Evolutionary conservation across 2,113 vertebrate genomes (phyloP), one percentile per base, ranked within the genome.

Genomic region (Zapornia atra): DNA sequence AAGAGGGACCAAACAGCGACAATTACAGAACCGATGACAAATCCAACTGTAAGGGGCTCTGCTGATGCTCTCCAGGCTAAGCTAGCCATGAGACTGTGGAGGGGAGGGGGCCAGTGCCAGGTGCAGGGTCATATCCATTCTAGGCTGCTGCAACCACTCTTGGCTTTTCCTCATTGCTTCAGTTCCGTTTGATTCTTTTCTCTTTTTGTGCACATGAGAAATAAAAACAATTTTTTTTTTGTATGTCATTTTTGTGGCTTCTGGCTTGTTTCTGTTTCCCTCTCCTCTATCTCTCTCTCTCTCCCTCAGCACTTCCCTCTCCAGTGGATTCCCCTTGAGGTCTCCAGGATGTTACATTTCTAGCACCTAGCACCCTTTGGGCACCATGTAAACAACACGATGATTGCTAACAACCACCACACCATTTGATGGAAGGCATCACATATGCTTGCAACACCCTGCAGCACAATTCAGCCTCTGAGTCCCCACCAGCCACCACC

Each of bases 141-240:
- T 97, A 97, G 98, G 97, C 98, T 98, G 96, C 96, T 98, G 92
- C 98, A 98, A 98, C 97, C 98, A 97, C 86, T 97, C 85, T 88
- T 98, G 98, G 98, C 98, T 98, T 98, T 96, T 98, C 98, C 97
- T 98, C 98, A 98, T 98, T 84, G 88, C 97, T 98, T 98, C 97
- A 94, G 95, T 98, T 98, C 96, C 98, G 98, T 98, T 98, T 94
- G 97, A 98, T 96, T 98, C 33, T 95, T 94, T 97, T 97, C 97
- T 98, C 96, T 98, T 97, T 96, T 97, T 95, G 98, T 98, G 98
- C 98, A 98, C 98, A 98, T 99, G 97, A 98, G 95, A 98, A 99
- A 99, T 99, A 98, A 99, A 99, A 99, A 97, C 98, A 98, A 98
- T 70, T 46, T 96, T 93, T 93, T 99, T 97, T 99, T 98, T 97